Base-by-base conservation (phyloP, 2,888 invertebrate species). In the Pherbina coryleti region DNA sequence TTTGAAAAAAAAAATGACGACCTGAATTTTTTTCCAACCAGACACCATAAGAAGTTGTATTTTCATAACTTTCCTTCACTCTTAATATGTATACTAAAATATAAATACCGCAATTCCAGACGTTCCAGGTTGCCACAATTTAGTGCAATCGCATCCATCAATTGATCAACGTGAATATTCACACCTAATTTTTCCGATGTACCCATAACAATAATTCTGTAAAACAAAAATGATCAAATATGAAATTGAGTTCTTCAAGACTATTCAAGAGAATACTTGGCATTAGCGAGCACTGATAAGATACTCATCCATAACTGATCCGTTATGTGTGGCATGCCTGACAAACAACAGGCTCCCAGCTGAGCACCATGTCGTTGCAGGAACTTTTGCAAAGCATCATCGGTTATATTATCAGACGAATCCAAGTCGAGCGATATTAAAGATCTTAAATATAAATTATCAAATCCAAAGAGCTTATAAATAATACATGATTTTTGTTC, bases 221-320 rank as follows among this genome's bases (percentile, higher is more conserved):
- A 91, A 90, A 69, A 76, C 5, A 11, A 1, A 55, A 37, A n/a
- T 75, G 5, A 49, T 25, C 2, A 28, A 55, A 64, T 14, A 69
- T 74, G 2, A 11, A 19, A 34, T 22, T 14, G 34, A 53, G 25
- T 34, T 34, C 25, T 19, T 22, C 55, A 28, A 14, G 9, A 8
- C 1, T 69, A 77, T 76, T 60, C 31, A 14, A 31, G 7, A 11
- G 51, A 91, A 90, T 87, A 98, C 99, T 94, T 97, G 83, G 97
- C 95, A 88, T 98, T 98, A 78, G 93, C 94, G 72, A 99, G 91
- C 81, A 97, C 94, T 0, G 98, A 97, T 82, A 99, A 92, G 81
- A 98, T 95, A 83, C 96, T 95, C 91, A 97, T 96, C 98, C 99
- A 99, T 82, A 99, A 93, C 87, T 98, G 97, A 91, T 99, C 99